Base-by-base conservation (phyloP, 2,888 invertebrate genomes). In the Caenorhabditis sp. region DNA sequence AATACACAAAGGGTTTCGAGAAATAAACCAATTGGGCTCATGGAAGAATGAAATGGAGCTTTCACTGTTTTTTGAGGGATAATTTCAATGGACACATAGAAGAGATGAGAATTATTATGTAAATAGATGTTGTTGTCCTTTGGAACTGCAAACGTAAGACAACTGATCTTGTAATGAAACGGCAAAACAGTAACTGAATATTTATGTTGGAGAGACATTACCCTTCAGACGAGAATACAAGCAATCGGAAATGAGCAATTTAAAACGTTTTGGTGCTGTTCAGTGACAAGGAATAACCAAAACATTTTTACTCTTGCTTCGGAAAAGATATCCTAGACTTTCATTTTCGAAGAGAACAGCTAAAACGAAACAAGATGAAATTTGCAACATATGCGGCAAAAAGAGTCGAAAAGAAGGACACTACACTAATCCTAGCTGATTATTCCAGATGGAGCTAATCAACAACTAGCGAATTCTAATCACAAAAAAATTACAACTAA, bases 401-500 rank as follows among this genome's bases (percentile, higher is more conserved):
- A 19, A 47, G n/a, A 69, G 38, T 22, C 51, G 31, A 63, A 64
- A 56, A 54, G 44, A 14, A 64, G 35, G 56, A 22, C 35, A 47
- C n/a, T 35, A 49, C 35, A 6, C 5, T 75, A 75, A 75, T 66
- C 12, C 47, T 59, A 75, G 66, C 66, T 56, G 58, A 75, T 75
- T 75, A 75, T 66, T 35, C 4, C 41, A 44, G 41, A 56, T 75
- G 64, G 44, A 58, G 58, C 75, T 58, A 75, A 66, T 75, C 19
- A 58, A 0, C 28, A 64, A 64, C 44, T 41, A 14, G 54, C 54
- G 63, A 54, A 44, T 19, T 49, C n/a, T 12, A 58, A 28, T 28
- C n/a, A 14, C 10, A 22, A 74, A 66, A 58, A 28, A 10, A 56
- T 24, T 58, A 47, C 35, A 51, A 51, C 38, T 26, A 47, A n/a